Evolutionary conservation across 1,140 invertebrate species (phyloP).

Genomic region (Bombus polaris): DNA sequence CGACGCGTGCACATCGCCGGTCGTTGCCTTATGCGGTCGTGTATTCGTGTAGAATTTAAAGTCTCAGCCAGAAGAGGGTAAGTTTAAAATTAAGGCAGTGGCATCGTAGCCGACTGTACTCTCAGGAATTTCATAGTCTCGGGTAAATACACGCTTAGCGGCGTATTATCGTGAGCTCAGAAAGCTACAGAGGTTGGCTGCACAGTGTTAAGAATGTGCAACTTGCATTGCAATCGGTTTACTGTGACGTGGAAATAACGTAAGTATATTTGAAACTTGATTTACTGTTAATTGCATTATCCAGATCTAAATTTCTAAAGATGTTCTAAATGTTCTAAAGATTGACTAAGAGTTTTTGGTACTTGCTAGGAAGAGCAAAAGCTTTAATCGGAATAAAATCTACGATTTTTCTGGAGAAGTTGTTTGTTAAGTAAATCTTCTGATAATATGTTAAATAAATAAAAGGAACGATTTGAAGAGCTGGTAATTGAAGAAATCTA

Average conservation of each 20-base stretch:
- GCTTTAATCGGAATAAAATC: no score
- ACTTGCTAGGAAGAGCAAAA: background rate
- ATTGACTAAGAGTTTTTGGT: background rate
- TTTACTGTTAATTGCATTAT: background rate
- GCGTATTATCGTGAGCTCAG: conserved; percentile 41
- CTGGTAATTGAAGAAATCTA: no score
- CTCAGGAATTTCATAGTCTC: conserved; percentile 60
- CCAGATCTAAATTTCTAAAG: background rate
- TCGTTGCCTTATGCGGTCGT: conserved; percentile 21
- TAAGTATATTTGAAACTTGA: background rate
- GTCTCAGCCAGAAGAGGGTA: background rate
- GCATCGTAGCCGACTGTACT: conserved; percentile 18
- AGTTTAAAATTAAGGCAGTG: conserved; percentile 57
- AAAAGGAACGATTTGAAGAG: no score
- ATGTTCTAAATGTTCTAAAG: background rate
- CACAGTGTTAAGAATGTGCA: conserved; percentile 29
- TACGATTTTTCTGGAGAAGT: no score
- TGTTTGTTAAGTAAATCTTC: no score
- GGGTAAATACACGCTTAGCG: conserved; percentile 58
- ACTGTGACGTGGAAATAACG: conserved; percentile 10
- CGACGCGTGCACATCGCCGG: conserved; percentile 26
- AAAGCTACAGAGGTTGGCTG: background rate
- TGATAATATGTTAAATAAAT: no score
- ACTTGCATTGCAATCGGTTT: conserved; percentile 18
- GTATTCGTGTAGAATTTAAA: conserved; percentile 47